Base-by-base conservation (phyloP, 2,113 vertebrate genomes). In the Struthio camelus region DNA sequence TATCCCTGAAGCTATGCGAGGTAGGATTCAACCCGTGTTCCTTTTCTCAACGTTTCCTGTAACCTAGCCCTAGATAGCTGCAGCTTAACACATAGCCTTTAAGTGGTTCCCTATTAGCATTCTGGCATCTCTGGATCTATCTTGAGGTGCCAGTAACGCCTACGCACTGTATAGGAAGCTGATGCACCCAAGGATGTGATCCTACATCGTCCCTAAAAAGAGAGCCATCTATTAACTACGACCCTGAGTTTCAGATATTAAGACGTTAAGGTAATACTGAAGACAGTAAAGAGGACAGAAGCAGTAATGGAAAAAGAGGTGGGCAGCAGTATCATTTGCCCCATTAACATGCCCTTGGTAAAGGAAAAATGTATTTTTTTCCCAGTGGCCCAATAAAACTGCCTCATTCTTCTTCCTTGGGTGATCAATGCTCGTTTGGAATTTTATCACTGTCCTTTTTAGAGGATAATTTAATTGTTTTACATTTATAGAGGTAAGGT, bases 391-490 rank as follows among this genome's bases (percentile, higher is more conserved):
- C 80, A 81, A 71, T 65, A 69, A 94, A 97, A 93, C 78, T 13
- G 4, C 50, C 58, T 65, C 93, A 95, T 64, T 92, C 78, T 94
- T 73, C 53, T 94, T 93, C 90, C 70, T 94, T 87, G n/a, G 28
- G 77, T 86, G 69, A 93, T 96, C 88, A 71, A 0, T 65, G 80
- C 65, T 96, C 86, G 87, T 96, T 83, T 92, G 85, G 65, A 96
- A 90, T 96, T 96, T 97, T 92, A 92, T 94, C 80, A 90, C 88
- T 94, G 90, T 95, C 96, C 92, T 96, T 95, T 97, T 84, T 40
- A 93, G 80, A 94, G 90, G 88, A 89, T 94, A 89, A 93, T 96
- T 90, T 93, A 62, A 95, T 94, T 94, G 65, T 92, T 95, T 90
- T 86, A 72, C 77, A 61, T 92, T 93, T 90, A 92, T 53, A 80